These are phyloP conservation scores for Notolabrus celidotus DNA, from an alignment of 2,797 vertebrate species.

Conservation along the genomic window DNA sequence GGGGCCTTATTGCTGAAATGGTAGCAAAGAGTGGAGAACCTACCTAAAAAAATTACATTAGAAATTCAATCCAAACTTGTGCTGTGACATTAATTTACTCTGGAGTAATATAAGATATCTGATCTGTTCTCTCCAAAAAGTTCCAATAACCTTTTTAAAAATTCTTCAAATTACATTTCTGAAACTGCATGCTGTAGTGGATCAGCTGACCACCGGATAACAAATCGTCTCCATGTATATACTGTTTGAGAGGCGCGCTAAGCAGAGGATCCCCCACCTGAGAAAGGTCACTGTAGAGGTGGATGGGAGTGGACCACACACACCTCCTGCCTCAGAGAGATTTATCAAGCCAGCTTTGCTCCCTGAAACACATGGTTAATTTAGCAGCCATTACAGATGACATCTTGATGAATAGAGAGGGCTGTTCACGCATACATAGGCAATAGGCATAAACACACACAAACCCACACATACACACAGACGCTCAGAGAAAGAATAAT, in stretches of 20 bases:
- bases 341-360: conserved; percentile 82
- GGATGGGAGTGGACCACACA: conserved; percentile 79
- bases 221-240: conserved; percentile 12
- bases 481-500: conserved; percentile 76
- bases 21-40: no score
- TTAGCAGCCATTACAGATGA: conserved; percentile 87
- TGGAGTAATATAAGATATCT: not conserved
- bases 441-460: conserved; percentile 80
- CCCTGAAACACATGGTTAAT: conserved; percentile 86
- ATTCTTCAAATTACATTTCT: not conserved
- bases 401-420: conserved; percentile 85
- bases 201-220: conserved; percentile 24
- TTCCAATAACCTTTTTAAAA: not conserved
- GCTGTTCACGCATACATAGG: conserved; percentile 80
- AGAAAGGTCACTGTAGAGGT: conserved; percentile 80
- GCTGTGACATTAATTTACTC: no score
- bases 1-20: not conserved
- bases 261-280: conserved; percentile 34
- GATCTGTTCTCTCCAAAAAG: not conserved
- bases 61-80: no score
- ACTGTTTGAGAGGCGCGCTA: conserved; percentile 15
- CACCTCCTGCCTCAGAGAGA: conserved; percentile 78
- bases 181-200: not conserved
- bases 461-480: conserved; percentile 33
- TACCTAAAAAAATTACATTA: no score